phyloP scores from a whole-genome alignment of 2,888 invertebrate species.

The Teleogryllus oceanicus region DNA sequence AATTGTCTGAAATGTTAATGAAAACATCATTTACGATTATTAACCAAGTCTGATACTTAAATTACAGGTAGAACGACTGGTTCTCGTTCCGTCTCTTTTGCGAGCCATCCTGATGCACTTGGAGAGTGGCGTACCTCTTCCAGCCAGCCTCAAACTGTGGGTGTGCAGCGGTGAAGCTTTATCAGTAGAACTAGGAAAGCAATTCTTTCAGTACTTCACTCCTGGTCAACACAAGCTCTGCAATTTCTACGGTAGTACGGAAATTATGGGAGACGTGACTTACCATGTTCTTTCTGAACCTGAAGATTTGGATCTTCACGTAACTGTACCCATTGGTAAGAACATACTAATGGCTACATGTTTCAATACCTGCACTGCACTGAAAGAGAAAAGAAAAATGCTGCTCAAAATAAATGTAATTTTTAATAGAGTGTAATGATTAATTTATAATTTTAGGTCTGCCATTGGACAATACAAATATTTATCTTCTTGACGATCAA shows the following conservation, averaged over 20 bases:
- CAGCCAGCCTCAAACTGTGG: slow-evolving; percentile 68
- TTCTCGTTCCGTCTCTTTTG: slow-evolving; percentile 79
- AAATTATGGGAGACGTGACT: slow-evolving; percentile 88
- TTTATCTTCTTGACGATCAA: slow-evolving; percentile 75
- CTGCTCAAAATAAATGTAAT: too few relatives aligned
- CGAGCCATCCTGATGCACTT: slow-evolving; percentile 60
- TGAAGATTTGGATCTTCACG: slow-evolving; percentile 52
- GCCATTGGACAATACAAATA: slow-evolving; percentile 73
- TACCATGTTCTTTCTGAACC: slow-evolving; percentile 64
- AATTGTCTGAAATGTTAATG: too few relatives aligned
- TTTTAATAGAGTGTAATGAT: too few relatives aligned
- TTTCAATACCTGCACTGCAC: not conserved
- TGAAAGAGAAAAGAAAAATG: too few relatives aligned
- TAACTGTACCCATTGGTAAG: slow-evolving; percentile 77
- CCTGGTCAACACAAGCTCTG: slow-evolving; percentile 64
- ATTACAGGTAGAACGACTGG: slow-evolving; percentile 69
- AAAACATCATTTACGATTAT: too few relatives aligned
- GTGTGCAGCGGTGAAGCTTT: slow-evolving; percentile 85
- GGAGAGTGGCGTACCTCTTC: slow-evolving; percentile 42
- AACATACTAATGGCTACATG: too few relatives aligned
- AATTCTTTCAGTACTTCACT: slow-evolving; percentile 74
- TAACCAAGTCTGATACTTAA: too few relatives aligned
- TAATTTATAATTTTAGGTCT: slow-evolving; percentile 53
- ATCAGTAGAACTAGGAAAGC: slow-evolving; percentile 63
- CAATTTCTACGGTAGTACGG: slow-evolving; percentile 89